Base-by-base conservation (phyloP, 2,888 invertebrate species). In the Brassicogethes aeneus region DNA sequence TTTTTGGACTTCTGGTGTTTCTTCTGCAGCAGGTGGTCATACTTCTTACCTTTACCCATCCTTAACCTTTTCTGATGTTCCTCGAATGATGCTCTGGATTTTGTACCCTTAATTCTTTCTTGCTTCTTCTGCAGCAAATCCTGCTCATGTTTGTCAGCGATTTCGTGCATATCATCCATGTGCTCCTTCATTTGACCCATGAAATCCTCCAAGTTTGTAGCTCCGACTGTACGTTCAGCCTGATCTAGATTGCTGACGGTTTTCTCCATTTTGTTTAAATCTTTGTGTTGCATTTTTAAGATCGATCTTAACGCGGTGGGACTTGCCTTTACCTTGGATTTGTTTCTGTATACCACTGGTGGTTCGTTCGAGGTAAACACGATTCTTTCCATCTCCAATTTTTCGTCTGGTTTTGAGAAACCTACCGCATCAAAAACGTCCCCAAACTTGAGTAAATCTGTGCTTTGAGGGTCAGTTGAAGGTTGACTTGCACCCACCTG, bases 341-440 rank as follows among this genome's bases (percentile, higher is more conserved):
- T 5, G 12, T 32, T 13, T 5, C 12, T 13, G 7, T 13, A 5
- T 5, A 32, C 12, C 12, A 32, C 12, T 8, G 8, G 13, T 3
- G 34, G 15, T 16, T 13, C 17, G 34, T 17, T 42, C 3, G 53
- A 49, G 33, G 45, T 42, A 16, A 55, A 42, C 17, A 45, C 38
- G 8, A 60, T 55, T 42, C 57, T 53, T 35, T 55, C 47, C 16
- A 55, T 44, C 17, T 52, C 54, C 1, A 57, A 39, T 30, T 52
- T 46, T 15, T 47, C 40, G 16, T 60, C 44, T 2, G 66, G 64
- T 39, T 62, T 60, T 1, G 65, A 59, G 2, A 66, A 33, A 8
- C 32, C 66, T 8, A 64, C 51, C 7, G 65, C 62, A 42, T 66
- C 64, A 49, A 63, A 49, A 2, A 68, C 47, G 16, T 63, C 48